A percentile compares a stretch with the other conserved stretches of the same genome.
phyloP scores from a whole-genome alignment of 2,797 vertebrate species.

The Threskiornis aethiopicus region DNA sequence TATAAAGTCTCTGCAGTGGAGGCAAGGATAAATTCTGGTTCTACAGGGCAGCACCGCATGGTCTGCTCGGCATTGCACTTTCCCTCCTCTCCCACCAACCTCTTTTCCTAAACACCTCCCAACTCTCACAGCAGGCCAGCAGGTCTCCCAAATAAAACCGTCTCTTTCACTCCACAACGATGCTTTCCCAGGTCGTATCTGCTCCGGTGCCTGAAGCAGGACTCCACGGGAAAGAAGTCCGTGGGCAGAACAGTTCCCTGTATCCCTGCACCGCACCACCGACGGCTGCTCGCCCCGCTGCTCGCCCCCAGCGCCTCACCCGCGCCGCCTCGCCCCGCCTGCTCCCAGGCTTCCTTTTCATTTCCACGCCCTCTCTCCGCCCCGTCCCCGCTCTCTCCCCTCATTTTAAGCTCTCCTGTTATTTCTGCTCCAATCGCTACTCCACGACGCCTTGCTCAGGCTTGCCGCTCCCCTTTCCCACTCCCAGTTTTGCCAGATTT shows the following conservation, averaged over 20 bases:
- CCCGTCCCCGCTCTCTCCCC: not conserved
- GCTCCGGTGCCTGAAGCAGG: not conserved
- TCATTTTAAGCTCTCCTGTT: not conserved
- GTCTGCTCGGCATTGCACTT: not conserved
- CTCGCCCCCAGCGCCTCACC: accelerated
- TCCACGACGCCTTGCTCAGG: not conserved
- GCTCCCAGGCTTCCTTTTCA: not conserved
- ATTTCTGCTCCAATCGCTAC: not conserved
- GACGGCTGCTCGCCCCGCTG: not conserved
- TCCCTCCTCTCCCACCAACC: not conserved
- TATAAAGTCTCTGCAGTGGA: not conserved
- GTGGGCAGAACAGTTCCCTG: not conserved
- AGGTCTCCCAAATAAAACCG: not conserved
- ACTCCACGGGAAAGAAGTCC: too few species aligned
- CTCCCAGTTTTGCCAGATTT: too few species aligned
- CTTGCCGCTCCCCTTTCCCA: not conserved
- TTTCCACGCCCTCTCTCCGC: too few species aligned
- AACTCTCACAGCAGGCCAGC: not conserved
- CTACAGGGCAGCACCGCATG: not conserved
- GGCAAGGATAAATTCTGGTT: not conserved
- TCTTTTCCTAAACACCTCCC: not conserved
- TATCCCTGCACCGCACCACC: accelerated
- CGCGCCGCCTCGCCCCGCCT: not conserved
- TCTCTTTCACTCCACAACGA: not conserved
- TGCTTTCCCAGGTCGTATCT: too few species aligned